Evolutionary conservation across 2,113 vertebrate species (phyloP).

Genomic region (Channa argus): DNA sequence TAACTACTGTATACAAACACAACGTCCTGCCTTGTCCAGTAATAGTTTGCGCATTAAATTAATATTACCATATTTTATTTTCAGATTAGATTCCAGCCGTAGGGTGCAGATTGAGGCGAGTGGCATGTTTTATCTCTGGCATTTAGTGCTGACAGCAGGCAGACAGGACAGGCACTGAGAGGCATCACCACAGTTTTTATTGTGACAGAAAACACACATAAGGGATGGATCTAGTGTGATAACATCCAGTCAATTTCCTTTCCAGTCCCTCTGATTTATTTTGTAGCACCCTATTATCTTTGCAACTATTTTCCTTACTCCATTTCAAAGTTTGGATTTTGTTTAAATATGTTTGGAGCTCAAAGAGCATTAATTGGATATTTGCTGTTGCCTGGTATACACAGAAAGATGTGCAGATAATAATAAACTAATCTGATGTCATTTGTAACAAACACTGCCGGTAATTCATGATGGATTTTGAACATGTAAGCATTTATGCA

Average conservation of each 20-base stretch:
- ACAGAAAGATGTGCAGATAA: constrained; percentile 6
- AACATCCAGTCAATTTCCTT: constrained; percentile 80
- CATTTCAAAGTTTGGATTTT: constrained; percentile 42
- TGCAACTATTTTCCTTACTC: constrained; percentile 25
- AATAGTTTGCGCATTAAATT: constrained; percentile 73
- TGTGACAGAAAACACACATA: constrained; percentile 72
- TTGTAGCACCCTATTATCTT: constrained; percentile 58
- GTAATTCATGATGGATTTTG: constrained; percentile 11
- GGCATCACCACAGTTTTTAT: constrained; percentile 61
- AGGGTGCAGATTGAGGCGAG: constrained; percentile 59
- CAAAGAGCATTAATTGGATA: constrained; percentile 18
- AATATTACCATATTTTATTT: constrained; percentile 74
- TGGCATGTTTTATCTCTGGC: constrained; percentile 69
- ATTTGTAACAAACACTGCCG: constrained; percentile 17
- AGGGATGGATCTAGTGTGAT: constrained; percentile 74
- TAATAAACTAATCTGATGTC: constrained; percentile 19
- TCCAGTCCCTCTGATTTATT: constrained; percentile 64
- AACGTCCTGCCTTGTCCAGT: constrained; percentile 60
- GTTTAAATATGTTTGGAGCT: constrained; percentile 28
- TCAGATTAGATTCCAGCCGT: constrained; percentile 66
- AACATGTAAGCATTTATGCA: constrained; percentile 2
- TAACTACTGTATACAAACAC: constrained; percentile 58
- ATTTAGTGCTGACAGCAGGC: constrained; percentile 73
- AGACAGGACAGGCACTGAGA: constrained; percentile 67
- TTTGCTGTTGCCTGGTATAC: constrained; percentile 11